These are phyloP conservation scores for Liodrosophila aerea DNA, from an alignment of 2,888 invertebrate species.

Conservation along the genomic window DNA sequence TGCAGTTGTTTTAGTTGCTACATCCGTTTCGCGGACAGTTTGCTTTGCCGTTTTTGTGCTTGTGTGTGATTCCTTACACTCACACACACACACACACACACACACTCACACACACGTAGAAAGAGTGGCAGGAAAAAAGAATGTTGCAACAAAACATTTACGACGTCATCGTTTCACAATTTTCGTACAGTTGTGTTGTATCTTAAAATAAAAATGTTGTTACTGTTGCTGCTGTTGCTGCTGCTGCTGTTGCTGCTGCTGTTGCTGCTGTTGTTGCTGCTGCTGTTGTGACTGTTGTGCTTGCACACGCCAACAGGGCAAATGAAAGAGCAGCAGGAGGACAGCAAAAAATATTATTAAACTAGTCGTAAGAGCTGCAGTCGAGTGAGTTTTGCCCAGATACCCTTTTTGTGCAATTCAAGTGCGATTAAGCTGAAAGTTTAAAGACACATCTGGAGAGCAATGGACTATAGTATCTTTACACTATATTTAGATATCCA, in stretches of 20 bases:
- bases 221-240: slow-evolving; percentile 27
- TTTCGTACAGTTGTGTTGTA: slow-evolving; percentile 60
- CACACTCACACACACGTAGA: slow-evolving; percentile 6
- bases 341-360: slow-evolving; percentile 2
- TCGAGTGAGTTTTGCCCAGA: too few relatives aligned
- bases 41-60: slow-evolving; percentile 65
- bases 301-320: slow-evolving; percentile 18
- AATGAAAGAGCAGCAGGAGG: slow-evolving; percentile 5
- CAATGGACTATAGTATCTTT: too few relatives aligned
- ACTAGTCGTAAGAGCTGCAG: too few relatives aligned
- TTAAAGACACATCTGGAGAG: too few relatives aligned
- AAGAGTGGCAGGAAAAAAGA: too few relatives aligned
- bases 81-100: background rate
- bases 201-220: slow-evolving; percentile 58
- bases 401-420: too few relatives aligned
- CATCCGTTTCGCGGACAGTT: slow-evolving; percentile 76
- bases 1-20: slow-evolving; percentile 71
- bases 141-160: slow-evolving; percentile 75
- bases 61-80: slow-evolving; percentile 42
- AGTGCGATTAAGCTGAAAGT: too few relatives aligned
- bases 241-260: slow-evolving; percentile 9
- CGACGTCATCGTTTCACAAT: slow-evolving; percentile 76
- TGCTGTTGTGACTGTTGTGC: too few relatives aligned
- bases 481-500: too few relatives aligned
- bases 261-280: too few relatives aligned